These are phyloP conservation scores for Troides aeacus DNA, from an alignment of 2,888 invertebrate species.

Conservation along the genomic window DNA sequence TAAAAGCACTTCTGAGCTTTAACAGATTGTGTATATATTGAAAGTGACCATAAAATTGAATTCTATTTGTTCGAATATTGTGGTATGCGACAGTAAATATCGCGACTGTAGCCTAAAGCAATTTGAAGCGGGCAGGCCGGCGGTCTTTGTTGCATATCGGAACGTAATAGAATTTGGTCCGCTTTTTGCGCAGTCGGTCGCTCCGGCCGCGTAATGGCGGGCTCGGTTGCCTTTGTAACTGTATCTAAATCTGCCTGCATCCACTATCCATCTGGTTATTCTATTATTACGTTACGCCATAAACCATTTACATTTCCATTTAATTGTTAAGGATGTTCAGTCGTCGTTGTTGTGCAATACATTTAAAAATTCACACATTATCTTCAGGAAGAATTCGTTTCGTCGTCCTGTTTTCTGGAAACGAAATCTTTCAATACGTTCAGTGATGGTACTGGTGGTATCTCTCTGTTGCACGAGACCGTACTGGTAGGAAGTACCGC, in stretches of 20 bases:
- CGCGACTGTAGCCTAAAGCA: conserved; percentile 76
- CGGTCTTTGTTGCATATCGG: conserved; percentile 79
- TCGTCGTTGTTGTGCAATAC: not conserved
- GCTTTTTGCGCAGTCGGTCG: conserved; percentile 74
- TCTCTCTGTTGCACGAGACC: too few relatives aligned
- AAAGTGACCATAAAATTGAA: conserved; percentile 52
- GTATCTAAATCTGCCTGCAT: conserved; percentile 70
- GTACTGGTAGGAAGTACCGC: too few relatives aligned
- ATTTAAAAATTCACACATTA: too few relatives aligned
- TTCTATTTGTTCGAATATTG: conserved; percentile 62
- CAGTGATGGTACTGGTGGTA: too few relatives aligned
- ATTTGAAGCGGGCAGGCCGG: conserved; percentile 71
- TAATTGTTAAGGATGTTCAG: not conserved
- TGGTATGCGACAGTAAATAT: conserved; percentile 67
- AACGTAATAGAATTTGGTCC: conserved; percentile 78
- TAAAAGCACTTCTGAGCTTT: not conserved
- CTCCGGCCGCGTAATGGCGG: conserved; percentile 66
- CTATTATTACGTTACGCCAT: conserved; percentile 51
- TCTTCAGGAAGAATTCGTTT: too few relatives aligned
- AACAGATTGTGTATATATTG: conserved; percentile 19
- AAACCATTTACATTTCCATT: not conserved
- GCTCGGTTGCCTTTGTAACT: conserved; percentile 75
- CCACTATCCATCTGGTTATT: conserved; percentile 54
- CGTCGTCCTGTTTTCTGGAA: too few relatives aligned
- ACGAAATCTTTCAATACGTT: too few relatives aligned